Evolutionary conservation across 2,113 vertebrate genomes (phyloP), one percentile per base, ranked within the genome.

Genomic region (Plotosus lineatus): DNA sequence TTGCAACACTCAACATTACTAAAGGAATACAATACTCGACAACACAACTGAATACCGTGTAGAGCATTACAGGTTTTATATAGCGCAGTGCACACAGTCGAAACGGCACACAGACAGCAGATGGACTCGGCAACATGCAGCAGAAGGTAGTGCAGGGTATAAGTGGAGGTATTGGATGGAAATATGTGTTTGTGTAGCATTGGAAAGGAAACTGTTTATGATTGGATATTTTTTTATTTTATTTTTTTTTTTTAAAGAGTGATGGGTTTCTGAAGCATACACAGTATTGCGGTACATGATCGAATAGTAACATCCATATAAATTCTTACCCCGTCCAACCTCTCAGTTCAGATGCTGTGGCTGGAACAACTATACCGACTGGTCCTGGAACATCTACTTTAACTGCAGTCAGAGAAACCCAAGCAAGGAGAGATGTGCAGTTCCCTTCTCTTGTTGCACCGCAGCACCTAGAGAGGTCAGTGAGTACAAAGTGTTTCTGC

Each of bases 371-470:
- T 92, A 93, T 88, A 93, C 86, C 0, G 93, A 94, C 89, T 93
- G 94, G 93, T 94, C 91, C 0, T 92, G 91, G 92, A 94, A 94
- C 78, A 74, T 91, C 23, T 92, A 93, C 88, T 94, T 93, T 75
- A 93, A 93, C 85, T 94, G 94, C 61, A 90, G 89, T 21, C 55
- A 72, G 12, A 86, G 82, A 23, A 94, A 94, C 86, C 91, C 92
- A 26, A 94, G 91, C 88, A 81, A 79, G 0, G 92, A 94, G 86
- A 89, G 89, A 79, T 94, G 93, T 19, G 88, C 85, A 0, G 92
- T 93, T n/a, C 93, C 92, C 2, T 93, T 89, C 73, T 94, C 93
- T 86, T 93, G 93, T 89, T 94, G 94, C 79, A 89, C 89, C n/a
- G 90, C 89, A 12, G 66, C 91, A 75, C 92, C 89, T 0, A 92